phyloP scores from a whole-genome alignment of 2,888 invertebrate species.

The Choristoneura rosaceana region DNA sequence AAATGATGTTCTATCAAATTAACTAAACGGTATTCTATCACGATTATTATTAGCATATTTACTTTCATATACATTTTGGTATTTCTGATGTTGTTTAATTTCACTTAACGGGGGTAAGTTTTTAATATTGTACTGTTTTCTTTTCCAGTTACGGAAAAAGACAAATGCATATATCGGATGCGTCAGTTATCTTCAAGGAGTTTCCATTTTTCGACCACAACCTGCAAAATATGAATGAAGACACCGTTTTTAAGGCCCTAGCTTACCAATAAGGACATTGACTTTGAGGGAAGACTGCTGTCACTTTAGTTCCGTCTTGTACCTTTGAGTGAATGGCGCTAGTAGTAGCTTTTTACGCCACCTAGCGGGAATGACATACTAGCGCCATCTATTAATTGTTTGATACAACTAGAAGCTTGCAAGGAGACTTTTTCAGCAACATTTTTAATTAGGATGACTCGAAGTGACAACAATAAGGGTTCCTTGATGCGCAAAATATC shows the following conservation, averaged over 20 bases:
- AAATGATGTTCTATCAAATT: conserved; percentile 45
- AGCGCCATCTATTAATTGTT: conserved; percentile 1
- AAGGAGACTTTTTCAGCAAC: not conserved
- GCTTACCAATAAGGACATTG: conserved; percentile 65
- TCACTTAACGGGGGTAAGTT: not conserved
- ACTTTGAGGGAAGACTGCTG: conserved; percentile 6
- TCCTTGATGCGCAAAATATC: no score
- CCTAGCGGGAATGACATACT: not conserved
- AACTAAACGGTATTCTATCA: not conserved
- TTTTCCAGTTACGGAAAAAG: conserved; percentile 77
- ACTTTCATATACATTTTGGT: no score
- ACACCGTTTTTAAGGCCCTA: conserved; percentile 68
- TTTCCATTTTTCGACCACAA: conserved; percentile 72
- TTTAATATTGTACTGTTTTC: conserved; percentile 38
- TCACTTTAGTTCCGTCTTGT: not conserved
- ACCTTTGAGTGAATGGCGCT: not conserved
- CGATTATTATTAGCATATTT: no score
- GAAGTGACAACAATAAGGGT: not conserved
- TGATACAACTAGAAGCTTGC: not conserved
- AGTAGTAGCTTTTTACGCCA: not conserved
- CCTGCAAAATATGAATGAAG: conserved; percentile 61
- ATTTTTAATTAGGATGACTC: not conserved
- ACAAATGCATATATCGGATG: conserved; percentile 79
- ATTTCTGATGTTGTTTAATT: not conserved
- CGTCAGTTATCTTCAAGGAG: conserved; percentile 76